Base-by-base conservation (phyloP, 2,113 vertebrate genomes). In the Cavia porcellus region DNA sequence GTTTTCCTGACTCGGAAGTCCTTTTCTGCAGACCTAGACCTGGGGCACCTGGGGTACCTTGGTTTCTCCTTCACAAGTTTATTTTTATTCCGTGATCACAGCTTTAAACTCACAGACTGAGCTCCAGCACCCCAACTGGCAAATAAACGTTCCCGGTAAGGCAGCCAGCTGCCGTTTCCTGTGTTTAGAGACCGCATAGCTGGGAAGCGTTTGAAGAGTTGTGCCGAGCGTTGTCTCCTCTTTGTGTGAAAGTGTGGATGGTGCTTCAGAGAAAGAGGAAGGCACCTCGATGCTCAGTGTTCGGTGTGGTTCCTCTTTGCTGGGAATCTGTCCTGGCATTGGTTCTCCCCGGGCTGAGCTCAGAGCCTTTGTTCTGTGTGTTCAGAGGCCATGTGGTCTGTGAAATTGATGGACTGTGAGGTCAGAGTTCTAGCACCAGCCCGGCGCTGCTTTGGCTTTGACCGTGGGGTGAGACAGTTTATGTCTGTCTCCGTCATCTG, bases 11-110 rank as follows among this genome's bases (percentile, higher is more conserved):
- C 89, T 91, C 90, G 42, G 45, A 52, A 50, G 30, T 47, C 30
- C 72, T 72, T 95, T 61, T 22, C 5, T 1, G 89, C 13, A 86
- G 64, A 83, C 17, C 38, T 35, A 0, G 45, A 70, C 72, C 75
- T 52, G 52, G 12, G 28, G 24, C 59, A 70, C 64, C 75, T 52
- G 52, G 15, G 30, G 24, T 52, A 50, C 79, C 86, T 93, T 25
- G 14, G 20, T 42, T 92, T 95, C 87, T 89, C 79, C 93, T 92
- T 84, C 50, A 19, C 91, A 82, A 89, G 61, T 89, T 96, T 97
- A 96, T 97, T 98, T 97, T 96, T 32, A 8, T 96, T 93, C 90
- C 89, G 95, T 94, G 91, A 96, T 97, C 92, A 70, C 93, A 95
- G 92, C 81, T 96, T 97, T 61, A 85, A 94, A 64, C 90, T 87